Evolutionary conservation across 2,888 invertebrate genomes (phyloP).

Genomic region (Priocnemis perturbator): DNA sequence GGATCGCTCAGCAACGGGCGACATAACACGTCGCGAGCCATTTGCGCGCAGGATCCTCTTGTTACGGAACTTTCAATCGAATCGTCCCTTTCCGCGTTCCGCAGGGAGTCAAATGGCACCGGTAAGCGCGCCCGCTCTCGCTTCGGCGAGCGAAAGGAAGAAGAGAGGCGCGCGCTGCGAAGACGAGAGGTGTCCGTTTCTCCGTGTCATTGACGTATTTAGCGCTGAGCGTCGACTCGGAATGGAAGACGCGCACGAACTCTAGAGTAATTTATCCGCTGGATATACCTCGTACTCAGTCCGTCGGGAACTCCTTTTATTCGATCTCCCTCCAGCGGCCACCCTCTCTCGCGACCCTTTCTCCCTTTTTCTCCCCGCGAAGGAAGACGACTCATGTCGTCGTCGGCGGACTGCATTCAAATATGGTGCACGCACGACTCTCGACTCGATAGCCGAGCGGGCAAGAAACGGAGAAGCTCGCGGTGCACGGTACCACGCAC

Average conservation of each 20-base stretch:
- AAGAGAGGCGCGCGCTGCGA: not conserved
- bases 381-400: constrained; percentile 1
- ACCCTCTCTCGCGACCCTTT: constrained; percentile 14
- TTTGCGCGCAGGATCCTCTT: no score
- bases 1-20: no score
- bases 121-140: not conserved
- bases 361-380: constrained; percentile 3
- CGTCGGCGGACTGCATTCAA: constrained; percentile 54
- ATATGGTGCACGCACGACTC: constrained; percentile 53
- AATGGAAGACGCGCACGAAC: constrained; percentile 28
- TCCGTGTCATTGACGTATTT: constrained; percentile 10
- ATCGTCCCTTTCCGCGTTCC: constrained; percentile 5
- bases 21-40: no score
- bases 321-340: not conserved
- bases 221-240: constrained; percentile 13
- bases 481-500: constrained; percentile 10
- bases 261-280: constrained; percentile 24
- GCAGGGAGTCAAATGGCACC: not conserved
- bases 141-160: not conserved
- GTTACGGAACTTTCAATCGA: not conserved
- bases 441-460: constrained; percentile 18
- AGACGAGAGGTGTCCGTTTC: constrained; percentile 8
- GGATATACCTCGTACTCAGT: not conserved
- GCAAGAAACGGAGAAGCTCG: constrained; percentile 45
- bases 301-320: no score